Conservation (phyloP, 1,140 invertebrate genomes). For the Bombus confusus region DNA sequence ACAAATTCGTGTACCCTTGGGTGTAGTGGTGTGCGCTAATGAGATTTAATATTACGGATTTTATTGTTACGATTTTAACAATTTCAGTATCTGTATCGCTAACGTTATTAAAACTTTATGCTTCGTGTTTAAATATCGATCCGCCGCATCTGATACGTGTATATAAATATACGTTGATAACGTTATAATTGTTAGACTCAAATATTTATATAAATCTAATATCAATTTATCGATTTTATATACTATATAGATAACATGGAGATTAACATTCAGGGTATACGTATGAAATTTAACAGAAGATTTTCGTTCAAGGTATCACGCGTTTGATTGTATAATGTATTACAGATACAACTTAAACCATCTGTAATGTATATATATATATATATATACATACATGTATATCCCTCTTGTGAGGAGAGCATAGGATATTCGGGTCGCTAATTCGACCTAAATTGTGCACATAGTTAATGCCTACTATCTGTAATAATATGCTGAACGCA, state of each 20-base stretch:
- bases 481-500: conserved; percentile 22
- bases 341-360: neutral
- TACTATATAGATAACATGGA: neutral
- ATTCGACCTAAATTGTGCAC: conserved; percentile 28
- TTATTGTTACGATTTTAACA: no score
- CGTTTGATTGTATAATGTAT: neutral
- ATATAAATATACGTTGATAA: neutral
- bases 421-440: conserved; percentile 22
- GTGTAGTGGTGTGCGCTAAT: no score
- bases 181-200: no score
- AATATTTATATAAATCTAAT: neutral
- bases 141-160: no score
- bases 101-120: neutral
- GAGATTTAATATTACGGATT: no score
- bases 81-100: no score
- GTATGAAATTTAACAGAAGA: neutral
- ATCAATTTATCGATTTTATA: neutral
- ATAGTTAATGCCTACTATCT: conserved; percentile 16
- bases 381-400: neutral
- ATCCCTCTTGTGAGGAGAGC: neutral
- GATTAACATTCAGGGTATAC: neutral
- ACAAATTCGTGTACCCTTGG: neutral
- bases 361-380: neutral
- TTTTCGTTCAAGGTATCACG: neutral
- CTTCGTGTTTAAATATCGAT: neutral